Evolutionary conservation across 2,113 vertebrate species (phyloP).

Genomic region (Phylloscopus trochiloides): DNA sequence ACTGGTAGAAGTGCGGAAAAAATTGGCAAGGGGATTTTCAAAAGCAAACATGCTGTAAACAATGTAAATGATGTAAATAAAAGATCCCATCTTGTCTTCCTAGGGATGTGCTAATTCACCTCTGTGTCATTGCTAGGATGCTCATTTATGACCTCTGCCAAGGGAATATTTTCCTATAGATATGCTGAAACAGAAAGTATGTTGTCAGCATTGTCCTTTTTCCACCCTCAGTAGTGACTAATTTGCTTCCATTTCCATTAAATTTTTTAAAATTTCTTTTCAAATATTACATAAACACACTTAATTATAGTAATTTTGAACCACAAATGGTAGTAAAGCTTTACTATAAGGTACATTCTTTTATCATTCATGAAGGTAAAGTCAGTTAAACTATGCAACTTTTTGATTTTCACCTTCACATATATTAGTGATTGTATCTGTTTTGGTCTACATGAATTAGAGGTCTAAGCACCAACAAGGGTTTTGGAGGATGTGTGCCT

Average conservation of each 20-base stretch:
- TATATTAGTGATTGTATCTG: neutral
- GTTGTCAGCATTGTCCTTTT: slow-evolving; percentile 1
- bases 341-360: slow-evolving; percentile 29
- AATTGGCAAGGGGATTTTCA: neutral
- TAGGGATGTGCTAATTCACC: neutral
- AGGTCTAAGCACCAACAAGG: neutral
- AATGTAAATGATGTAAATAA: neutral
- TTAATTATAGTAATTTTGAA: slow-evolving; percentile 39
- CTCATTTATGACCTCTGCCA: neutral
- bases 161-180: neutral
- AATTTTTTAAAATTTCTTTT: neutral
- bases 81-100: neutral
- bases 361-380: slow-evolving; percentile 35
- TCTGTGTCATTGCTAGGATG: neutral
- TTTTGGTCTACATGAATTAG: neutral
- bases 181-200: neutral
- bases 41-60: neutral
- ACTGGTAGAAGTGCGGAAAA: neutral
- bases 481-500: neutral
- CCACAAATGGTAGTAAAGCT: neutral
- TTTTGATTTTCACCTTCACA: neutral
- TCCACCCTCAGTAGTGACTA: neutral
- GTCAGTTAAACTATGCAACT: neutral
- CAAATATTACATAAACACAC: slow-evolving; percentile 27
- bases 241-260: slow-evolving; percentile 25